Percentiles rank a stretch among this genome's conserved stretches.
Evolutionary conservation across 2,797 vertebrate genomes (phyloP).

Genomic region (Rhyacichthys aspro): DNA sequence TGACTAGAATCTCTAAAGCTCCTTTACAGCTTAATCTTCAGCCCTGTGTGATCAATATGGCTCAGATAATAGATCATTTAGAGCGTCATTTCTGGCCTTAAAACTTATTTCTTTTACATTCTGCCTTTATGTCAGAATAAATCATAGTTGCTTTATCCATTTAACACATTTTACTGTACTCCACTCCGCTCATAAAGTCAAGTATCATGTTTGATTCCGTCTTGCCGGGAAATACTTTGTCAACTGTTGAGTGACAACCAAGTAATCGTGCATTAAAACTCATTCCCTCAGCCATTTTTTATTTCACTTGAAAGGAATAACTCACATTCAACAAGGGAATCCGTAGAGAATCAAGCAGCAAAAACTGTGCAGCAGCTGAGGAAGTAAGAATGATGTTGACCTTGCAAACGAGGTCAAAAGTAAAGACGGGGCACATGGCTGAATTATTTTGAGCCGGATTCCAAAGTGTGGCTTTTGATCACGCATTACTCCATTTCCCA

Average conservation of each 20-base stretch:
- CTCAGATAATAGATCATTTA: conserved; percentile 38
- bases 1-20: conserved; percentile 38
- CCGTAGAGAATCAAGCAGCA: conserved; percentile 13
- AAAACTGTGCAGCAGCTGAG: conserved; percentile 46
- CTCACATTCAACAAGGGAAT: conserved; percentile 16
- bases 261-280: conserved; percentile 47
- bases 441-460: conserved; percentile 24
- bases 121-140: conserved; percentile 43
- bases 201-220: conserved; percentile 37
- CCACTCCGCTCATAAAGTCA: conserved; percentile 27
- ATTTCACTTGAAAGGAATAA: conserved; percentile 40
- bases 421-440: conserved; percentile 40
- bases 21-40: conserved; percentile 53
- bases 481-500: conserved; percentile 17
- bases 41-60: conserved; percentile 37
- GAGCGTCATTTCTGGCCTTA: conserved; percentile 29
- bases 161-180: conserved; percentile 46
- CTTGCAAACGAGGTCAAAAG: conserved; percentile 46
- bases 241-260: conserved; percentile 49
- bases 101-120: conserved; percentile 38
- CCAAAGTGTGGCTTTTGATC: conserved; percentile 18
- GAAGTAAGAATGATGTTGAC: conserved; percentile 42
- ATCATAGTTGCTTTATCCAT: conserved; percentile 52
- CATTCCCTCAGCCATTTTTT: conserved; percentile 30
- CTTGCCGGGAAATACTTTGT: conserved; percentile 32